phyloP scores from a whole-genome alignment of 2,113 vertebrate species.

The Pitta sordida region DNA sequence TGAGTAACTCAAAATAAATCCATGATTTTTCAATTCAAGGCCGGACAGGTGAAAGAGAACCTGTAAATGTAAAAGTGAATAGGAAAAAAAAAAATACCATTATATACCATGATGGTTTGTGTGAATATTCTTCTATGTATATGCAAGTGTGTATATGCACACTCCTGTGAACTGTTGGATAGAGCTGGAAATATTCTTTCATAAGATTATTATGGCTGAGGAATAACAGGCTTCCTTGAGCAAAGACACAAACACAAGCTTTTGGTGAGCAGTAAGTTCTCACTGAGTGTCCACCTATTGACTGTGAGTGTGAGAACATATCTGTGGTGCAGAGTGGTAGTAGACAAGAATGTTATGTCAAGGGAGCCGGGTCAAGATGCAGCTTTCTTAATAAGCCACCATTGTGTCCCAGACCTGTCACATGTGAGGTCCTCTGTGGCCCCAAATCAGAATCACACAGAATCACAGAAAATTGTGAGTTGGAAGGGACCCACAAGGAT shows the following conservation, averaged over 20 bases:
- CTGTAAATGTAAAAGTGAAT: background rate
- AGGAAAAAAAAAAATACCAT: background rate
- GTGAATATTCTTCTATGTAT: background rate
- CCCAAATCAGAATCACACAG: too few relatives aligned
- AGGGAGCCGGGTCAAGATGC: background rate
- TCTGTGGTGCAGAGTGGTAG: background rate
- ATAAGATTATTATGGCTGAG: background rate
- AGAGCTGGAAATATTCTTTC: background rate
- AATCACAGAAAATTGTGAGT: too few relatives aligned
- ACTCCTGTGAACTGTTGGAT: background rate
- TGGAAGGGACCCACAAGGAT: too few relatives aligned
- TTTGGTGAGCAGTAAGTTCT: background rate
- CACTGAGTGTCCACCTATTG: rapidly evolving
- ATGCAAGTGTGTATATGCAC: background rate
- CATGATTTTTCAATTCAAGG: background rate
- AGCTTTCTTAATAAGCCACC: background rate
- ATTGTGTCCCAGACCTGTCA: background rate
- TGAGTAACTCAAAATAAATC: background rate
- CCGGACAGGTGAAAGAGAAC: background rate
- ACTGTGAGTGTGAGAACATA: background rate
- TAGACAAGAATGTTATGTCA: background rate
- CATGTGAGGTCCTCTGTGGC: background rate
- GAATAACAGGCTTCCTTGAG: background rate
- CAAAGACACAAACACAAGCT: background rate
- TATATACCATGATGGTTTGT: background rate